Percentiles rank a stretch among this genome's conserved stretches.
Conservation (phyloP, 2,888 invertebrate genomes). For the Melieria omissa region DNA sequence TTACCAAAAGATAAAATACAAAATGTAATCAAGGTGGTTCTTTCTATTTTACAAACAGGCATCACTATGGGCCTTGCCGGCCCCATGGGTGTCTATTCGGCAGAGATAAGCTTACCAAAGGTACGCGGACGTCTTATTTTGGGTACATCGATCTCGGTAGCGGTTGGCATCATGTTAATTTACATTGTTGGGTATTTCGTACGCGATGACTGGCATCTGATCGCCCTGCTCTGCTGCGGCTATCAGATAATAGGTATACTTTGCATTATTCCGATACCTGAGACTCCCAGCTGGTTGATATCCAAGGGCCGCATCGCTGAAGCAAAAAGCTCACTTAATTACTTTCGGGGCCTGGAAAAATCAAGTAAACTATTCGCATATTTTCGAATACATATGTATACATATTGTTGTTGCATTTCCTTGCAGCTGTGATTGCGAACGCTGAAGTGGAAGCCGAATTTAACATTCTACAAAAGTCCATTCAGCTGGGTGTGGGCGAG, state of each 20-base stretch:
- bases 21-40: slow-evolving; percentile 6
- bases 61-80: slow-evolving; percentile 62
- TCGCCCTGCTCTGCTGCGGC: slow-evolving; percentile 59
- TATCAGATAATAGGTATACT: slow-evolving; percentile 62
- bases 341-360: slow-evolving; percentile 71
- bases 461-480: slow-evolving; percentile 54
- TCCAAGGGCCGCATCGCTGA: slow-evolving; percentile 71
- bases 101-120: slow-evolving; percentile 68
- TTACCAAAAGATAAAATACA: background rate
- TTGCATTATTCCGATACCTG: slow-evolving; percentile 71
- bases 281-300: slow-evolving; percentile 77
- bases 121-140: slow-evolving; percentile 75
- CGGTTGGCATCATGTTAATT: slow-evolving; percentile 73
- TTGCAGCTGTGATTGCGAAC: slow-evolving; percentile 56
- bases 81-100: slow-evolving; percentile 65
- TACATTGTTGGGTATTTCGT: slow-evolving; percentile 72
- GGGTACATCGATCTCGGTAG: slow-evolving; percentile 73
- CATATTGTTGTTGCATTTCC: background rate
- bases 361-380: slow-evolving; percentile 49
- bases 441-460: slow-evolving; percentile 59
- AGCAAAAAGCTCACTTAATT: slow-evolving; percentile 72
- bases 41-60: slow-evolving; percentile 46
- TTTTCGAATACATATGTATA: background rate
- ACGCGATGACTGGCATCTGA: slow-evolving; percentile 62
- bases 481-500: slow-evolving; percentile 52